Conservation (phyloP, 2,888 invertebrate genomes). For the Lithodes maja region DNA sequence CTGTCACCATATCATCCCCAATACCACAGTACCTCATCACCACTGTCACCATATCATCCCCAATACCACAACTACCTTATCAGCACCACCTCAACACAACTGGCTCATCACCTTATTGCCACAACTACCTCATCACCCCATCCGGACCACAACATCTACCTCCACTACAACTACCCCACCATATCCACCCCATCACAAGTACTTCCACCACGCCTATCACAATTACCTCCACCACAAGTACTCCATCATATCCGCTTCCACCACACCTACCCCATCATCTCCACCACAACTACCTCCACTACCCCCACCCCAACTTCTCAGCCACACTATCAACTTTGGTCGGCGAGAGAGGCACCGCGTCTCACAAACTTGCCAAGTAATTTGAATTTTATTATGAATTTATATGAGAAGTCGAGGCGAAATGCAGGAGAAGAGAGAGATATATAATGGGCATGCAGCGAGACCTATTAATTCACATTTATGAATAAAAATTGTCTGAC, state of each 20-base stretch:
- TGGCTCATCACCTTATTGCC: not conserved
- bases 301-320: too few species aligned
- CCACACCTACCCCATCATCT: too few species aligned
- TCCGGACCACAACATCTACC: not conserved
- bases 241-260: not conserved
- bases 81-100: not conserved
- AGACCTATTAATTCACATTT: not conserved
- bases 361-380: slow-evolving; percentile 16
- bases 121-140: not conserved
- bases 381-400: slow-evolving; percentile 20
- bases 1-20: not conserved
- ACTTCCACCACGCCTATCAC: not conserved
- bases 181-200: not conserved
- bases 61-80: not conserved
- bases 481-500: too few species aligned
- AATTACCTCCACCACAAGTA: not conserved
- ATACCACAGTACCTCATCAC: not conserved
- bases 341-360: slow-evolving; percentile 1
- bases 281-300: too few species aligned
- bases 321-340: too few species aligned
- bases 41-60: not conserved
- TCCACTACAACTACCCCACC: not conserved
- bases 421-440: slow-evolving; percentile 7
- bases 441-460: not conserved
- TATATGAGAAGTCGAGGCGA: slow-evolving; percentile 1